A percentile compares a stretch with the other conserved stretches of the same genome.
phyloP scores from a whole-genome alignment of 2,113 vertebrate species.

The Malurus cyaneus region DNA sequence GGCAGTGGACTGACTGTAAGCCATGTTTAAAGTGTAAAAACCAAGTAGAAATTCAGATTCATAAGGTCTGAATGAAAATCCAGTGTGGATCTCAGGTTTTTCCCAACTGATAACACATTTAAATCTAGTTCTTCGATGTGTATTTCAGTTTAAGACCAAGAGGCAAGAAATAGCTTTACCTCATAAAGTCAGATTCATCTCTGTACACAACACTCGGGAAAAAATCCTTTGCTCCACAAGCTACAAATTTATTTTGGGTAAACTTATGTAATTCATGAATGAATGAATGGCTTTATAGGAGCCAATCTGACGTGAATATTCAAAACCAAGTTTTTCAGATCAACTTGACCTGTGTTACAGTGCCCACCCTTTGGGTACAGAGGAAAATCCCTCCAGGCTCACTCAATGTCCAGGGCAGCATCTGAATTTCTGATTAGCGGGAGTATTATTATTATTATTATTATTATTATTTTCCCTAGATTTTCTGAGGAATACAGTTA shows the following conservation, averaged over 20 bases:
- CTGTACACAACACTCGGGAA: background rate
- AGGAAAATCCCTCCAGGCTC: background rate
- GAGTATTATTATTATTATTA: background rate
- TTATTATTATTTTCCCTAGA: background rate
- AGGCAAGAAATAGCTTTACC: background rate
- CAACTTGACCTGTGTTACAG: background rate
- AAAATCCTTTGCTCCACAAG: background rate
- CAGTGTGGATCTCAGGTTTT: background rate
- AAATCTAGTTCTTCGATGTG: background rate
- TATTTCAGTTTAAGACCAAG: background rate
- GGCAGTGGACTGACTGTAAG: background rate
- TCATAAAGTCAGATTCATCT: background rate
- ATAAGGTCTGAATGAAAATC: background rate
- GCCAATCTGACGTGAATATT: background rate
- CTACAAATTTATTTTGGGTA: background rate
- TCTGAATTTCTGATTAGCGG: background rate
- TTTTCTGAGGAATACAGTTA: constrained; percentile 22
- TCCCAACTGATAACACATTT: background rate
- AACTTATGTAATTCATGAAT: background rate
- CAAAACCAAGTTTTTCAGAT: background rate
- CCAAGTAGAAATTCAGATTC: background rate
- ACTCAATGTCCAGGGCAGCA: constrained; percentile 22
- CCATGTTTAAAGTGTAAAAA: background rate
- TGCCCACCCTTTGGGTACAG: background rate
- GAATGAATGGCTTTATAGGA: background rate